A percentile compares a stretch with the other conserved stretches of the same genome.
phyloP scores from a whole-genome alignment of 1,140 invertebrate genomes.

The Hesperophylax magnus region DNA sequence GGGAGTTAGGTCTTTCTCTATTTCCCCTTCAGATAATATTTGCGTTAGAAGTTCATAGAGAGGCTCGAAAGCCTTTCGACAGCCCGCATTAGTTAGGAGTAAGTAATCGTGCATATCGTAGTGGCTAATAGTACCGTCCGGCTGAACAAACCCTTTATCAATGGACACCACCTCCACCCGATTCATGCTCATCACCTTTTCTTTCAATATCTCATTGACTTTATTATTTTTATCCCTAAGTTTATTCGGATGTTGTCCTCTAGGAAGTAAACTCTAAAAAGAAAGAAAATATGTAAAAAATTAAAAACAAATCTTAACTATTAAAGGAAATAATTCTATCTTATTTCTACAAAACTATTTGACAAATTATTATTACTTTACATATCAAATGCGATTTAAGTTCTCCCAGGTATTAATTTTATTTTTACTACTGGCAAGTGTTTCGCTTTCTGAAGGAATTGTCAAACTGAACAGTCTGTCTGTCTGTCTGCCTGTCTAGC shows the following conservation, averaged over 20 bases:
- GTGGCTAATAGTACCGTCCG: slow-evolving; percentile 85
- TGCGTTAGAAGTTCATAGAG: slow-evolving; percentile 83
- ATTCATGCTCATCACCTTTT: slow-evolving; percentile 72
- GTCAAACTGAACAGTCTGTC: no score
- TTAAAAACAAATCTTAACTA: no score
- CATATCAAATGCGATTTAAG: no score
- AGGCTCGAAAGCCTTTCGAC: slow-evolving; percentile 87
- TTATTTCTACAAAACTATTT: no score
- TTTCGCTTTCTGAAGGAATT: no score
- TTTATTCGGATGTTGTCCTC: slow-evolving; percentile 86
- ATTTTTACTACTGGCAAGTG: no score
- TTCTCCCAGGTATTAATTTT: no score
- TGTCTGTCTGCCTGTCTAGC: no score
- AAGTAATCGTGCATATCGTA: slow-evolving; percentile 93
- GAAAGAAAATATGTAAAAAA: slow-evolving; percentile 45
- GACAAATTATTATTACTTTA: no score
- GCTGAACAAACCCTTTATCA: slow-evolving; percentile 82
- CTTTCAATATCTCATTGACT: slow-evolving; percentile 81
- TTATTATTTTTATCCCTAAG: slow-evolving; percentile 81
- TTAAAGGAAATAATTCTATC: no score
- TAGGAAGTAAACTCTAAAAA: slow-evolving; percentile 84
- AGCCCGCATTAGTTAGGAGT: slow-evolving; percentile 86
- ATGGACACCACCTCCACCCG: slow-evolving; percentile 81
- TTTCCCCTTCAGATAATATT: slow-evolving; percentile 81
- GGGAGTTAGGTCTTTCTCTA: slow-evolving; percentile 79